phyloP scores from a whole-genome alignment of 2,797 vertebrate species.

The Urophycis tenuis region DNA sequence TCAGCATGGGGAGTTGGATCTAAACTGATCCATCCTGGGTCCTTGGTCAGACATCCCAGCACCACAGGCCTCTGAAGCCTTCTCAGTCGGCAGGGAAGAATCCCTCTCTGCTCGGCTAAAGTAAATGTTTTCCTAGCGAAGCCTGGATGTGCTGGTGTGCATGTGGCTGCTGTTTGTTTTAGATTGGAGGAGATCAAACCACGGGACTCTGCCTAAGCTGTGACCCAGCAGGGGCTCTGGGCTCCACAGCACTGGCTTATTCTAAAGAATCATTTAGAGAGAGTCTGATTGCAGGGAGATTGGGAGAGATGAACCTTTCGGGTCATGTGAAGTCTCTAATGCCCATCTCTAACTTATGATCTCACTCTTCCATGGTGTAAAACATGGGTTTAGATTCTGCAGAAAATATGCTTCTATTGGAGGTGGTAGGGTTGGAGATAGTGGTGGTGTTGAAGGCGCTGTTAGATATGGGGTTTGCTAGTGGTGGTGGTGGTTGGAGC shows the following conservation, averaged over 20 bases:
- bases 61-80: slow-evolving; percentile 37
- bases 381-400: background rate
- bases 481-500: background rate
- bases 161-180: slow-evolving; percentile 61
- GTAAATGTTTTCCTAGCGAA: slow-evolving; percentile 61
- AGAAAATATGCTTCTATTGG: background rate
- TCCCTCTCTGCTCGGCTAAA: slow-evolving; percentile 44
- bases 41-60: background rate
- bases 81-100: slow-evolving; percentile 34
- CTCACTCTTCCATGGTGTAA: background rate
- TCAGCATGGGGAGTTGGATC: background rate
- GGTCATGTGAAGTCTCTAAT: background rate
- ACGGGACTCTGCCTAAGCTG: slow-evolving; percentile 38
- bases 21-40: background rate
- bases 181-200: slow-evolving; percentile 59
- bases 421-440: background rate
- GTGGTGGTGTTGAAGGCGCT: background rate
- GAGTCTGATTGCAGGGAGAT: no score
- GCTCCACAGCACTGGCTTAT: slow-evolving; percentile 7
- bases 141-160: slow-evolving; percentile 39
- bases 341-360: background rate
- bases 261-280: background rate
- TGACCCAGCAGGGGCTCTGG: slow-evolving; percentile 18
- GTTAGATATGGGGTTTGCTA: background rate
- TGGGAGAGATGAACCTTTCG: no score